Base-by-base conservation (phyloP, 2,113 vertebrate species). In the Anser brachyrhynchus region DNA sequence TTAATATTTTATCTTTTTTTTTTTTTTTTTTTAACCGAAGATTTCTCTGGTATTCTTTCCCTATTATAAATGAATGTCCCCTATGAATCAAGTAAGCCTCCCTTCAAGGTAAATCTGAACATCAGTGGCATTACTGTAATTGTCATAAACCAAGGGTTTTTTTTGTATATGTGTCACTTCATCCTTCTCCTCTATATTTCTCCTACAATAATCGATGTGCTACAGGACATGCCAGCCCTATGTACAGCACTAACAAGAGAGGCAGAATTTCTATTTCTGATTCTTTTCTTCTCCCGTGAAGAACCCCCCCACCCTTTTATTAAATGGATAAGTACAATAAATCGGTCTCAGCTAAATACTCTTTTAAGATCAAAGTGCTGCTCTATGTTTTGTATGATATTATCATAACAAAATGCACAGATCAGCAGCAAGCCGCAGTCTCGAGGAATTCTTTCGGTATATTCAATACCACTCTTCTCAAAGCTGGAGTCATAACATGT, bases 321-420 rank as follows among this genome's bases (percentile, higher is more conserved):
- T 64, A 88, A 59, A 51, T 22, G 31, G 57, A 74, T 76, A 87
- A 81, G 57, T 41, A 5, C n/a, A 74, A 95, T 89, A 91, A 86
- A 44, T 67, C 71, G 46, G 44, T 91, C 66, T 72, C 72, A 70
- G 71, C 0, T 5, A 85, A 87, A 85, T 26, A 67, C 13, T 55
- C 55, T 61, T 88, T 72, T 55, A 41, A 91, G 54, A 89, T 55
- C 76, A 94, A 95, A 89, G 44, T 0, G 0, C 46, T 61, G 79
- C 25, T 41, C 43, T 2, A 21, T 86, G 33, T 82, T 91, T 92
- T 84, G 69, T 41, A 16, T 55, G 67, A 44, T 65, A 78, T 82
- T 92, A 69, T 93, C 64, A n/a, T 26, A 82, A 84, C 77, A 94
- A 90, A 93, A 72, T 59, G 44, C 64, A 25, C 44, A 57, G 85